phyloP scores from a whole-genome alignment of 1,140 invertebrate species.

The Octopus sinensis region DNA sequence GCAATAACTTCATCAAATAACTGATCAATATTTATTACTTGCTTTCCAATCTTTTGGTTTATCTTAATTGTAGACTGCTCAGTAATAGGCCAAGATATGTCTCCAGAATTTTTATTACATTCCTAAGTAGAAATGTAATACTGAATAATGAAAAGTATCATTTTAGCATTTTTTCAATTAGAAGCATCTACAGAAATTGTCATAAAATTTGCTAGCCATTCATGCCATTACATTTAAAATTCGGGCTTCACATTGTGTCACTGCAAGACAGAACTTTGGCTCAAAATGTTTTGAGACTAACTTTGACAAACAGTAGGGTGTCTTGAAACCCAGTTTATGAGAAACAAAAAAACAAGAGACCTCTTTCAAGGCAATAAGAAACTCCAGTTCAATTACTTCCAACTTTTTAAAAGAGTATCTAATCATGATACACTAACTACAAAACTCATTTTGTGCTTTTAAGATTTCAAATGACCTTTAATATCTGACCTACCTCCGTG shows the following conservation, averaged over 20 bases:
- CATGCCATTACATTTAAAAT: neutral
- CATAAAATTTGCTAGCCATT: constrained; percentile 1
- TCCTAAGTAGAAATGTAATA: neutral
- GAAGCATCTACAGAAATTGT: neutral
- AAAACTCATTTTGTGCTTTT: constrained; percentile 4
- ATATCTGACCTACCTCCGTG: constrained; percentile 7
- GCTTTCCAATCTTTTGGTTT: too few relatives aligned
- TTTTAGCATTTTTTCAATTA: neutral
- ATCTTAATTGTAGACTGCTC: too few relatives aligned
- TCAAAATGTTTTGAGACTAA: constrained; percentile 1
- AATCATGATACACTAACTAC: neutral
- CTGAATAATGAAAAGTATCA: neutral
- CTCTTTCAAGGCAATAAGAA: neutral
- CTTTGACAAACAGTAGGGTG: neutral
- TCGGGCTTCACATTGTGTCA: neutral
- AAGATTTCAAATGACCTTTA: constrained; percentile 2
- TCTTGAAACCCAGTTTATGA: neutral
- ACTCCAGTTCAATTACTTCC: neutral
- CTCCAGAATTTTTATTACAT: too few relatives aligned
- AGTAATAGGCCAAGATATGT: too few relatives aligned
- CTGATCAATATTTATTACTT: too few relatives aligned
- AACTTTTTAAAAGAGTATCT: neutral
- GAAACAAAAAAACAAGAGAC: neutral
- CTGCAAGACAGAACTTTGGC: neutral
- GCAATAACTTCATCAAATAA: too few relatives aligned